These are phyloP conservation scores for Stictonetta naevosa DNA, from an alignment of 2,113 vertebrate species.

Conservation along the genomic window DNA sequence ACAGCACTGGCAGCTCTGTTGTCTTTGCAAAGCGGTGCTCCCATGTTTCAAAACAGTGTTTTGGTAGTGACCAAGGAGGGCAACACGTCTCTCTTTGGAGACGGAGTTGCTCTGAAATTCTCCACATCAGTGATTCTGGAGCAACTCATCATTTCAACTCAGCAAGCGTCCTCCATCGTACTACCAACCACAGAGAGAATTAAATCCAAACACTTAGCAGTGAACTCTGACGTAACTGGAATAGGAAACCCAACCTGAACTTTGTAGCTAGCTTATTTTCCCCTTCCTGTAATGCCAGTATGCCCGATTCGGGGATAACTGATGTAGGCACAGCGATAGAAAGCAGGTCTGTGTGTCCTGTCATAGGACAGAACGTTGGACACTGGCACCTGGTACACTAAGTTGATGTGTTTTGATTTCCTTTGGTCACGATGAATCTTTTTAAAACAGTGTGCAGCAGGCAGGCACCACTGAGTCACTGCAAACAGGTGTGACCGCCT, in stretches of 20 bases:
- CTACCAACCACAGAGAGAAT: background rate
- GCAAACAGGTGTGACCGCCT: too few species aligned
- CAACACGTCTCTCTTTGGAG: background rate
- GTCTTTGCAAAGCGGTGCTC: background rate
- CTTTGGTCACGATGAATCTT: background rate
- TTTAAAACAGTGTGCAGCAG: too few species aligned
- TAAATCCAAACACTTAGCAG: background rate
- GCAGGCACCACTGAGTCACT: background rate
- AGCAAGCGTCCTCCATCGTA: background rate
- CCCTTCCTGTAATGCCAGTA: background rate
- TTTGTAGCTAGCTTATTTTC: background rate
- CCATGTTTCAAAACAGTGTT: background rate
- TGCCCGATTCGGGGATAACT: background rate
- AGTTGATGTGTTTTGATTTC: background rate
- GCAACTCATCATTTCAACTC: background rate
- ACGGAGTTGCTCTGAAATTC: background rate
- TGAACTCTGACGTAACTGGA: background rate
- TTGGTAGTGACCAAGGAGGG: background rate
- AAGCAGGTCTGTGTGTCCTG: background rate
- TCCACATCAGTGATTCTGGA: background rate
- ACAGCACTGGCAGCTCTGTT: background rate
- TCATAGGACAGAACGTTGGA: rapidly evolving
- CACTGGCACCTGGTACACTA: background rate
- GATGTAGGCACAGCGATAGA: background rate
- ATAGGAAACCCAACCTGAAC: background rate